Base-by-base conservation (phyloP, 2,797 vertebrate genomes). In the Taenioides sp. region DNA sequence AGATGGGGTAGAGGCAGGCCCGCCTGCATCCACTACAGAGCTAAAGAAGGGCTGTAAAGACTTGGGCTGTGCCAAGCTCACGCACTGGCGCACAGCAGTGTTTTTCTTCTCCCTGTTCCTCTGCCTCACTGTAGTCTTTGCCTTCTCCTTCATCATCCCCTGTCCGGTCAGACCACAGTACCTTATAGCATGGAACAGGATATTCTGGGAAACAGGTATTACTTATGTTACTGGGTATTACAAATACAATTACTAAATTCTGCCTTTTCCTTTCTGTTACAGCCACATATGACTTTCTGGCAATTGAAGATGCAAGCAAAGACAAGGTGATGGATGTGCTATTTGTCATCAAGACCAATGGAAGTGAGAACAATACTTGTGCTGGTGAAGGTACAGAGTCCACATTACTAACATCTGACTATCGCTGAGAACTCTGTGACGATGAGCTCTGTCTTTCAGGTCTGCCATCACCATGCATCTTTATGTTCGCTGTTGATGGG, bases 101-200 rank as follows among this genome's bases (percentile, higher is more conserved):
- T 98, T 99, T 85, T 97, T 99, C 80, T 66, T 96, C 52, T 95
- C 96, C 0, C 75, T 99, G 11, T 97, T 98, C 69, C 65, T 96
- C 67, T 97, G 96, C 83, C 95, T 99, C 31, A 86, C 88, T 0
- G 92, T 95, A 7, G 96, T 97, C 43, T 98, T 99, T 67, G 95
- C 97, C 72, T 96, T 98, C 89, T 98, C 97, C 0, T 99, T 99
- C 74, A 88, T 98, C 87, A 93, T 99, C 79, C 97, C 97, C 0
- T 99, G 97, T 82, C 97, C 97, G 0, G 95, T 96, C 49, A 92
- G 95, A 75, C 94, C 95, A 0, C 87, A 91, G 27, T 96, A 96
- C 0, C 84, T 87, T 6, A 67, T 65, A 14, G 87, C 81, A 0
- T 99, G 96, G 97, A 94, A 92, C 82, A 69, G 69, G 14, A 88